Evolutionary conservation across 2,888 invertebrate species (phyloP), one percentile per base, ranked within the genome.

Genomic region (Netelia fuscicornis): DNA sequence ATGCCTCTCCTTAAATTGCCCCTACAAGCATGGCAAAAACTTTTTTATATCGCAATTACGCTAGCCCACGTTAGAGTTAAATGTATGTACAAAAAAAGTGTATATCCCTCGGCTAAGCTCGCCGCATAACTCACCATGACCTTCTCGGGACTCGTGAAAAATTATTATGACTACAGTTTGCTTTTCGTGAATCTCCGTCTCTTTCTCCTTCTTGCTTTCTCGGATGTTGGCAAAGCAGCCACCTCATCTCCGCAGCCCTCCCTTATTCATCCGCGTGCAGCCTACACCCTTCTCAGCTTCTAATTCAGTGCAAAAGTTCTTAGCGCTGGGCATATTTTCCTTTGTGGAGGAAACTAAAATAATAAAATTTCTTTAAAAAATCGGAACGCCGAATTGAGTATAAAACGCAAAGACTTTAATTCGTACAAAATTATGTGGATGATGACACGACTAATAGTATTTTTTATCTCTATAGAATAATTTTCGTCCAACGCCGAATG

Each of bases 1-100:
- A 92, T 91, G 92, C 87, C 89, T 86, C 86, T 89, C 87, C 86
- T 87, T 90, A 88, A 89, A 90, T 86, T 87, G 86, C 83, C 77
- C 23, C 67, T 71, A 82, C 83, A 82, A 11, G 64, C 37, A 68
- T n/a, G 25, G n/a, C 68, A 44, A 83, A 90, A 91, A 87, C 89
- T 89, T 88, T 37, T 86, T 85, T 83, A 87, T 85, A 86, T 86
- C 88, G 88, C 90, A 91, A 91, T 90, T 91, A 89, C 89, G 83
- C 85, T 79, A 79, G 81, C 64, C 75, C 84, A 48, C 78, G 48
- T 30, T 60, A 72, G 60, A 56, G 13, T 71, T 17, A 56, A 25
- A 56, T 56, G 17, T 42, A 71, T 25, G 42, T 20, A 54, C 72
- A 71, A 71, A 77, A 81, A 78, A 37, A 62, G 62, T 13, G 67